These are phyloP conservation scores for Dasyprocta punctata DNA, from an alignment of 2,113 vertebrate species.

Conservation along the genomic window DNA sequence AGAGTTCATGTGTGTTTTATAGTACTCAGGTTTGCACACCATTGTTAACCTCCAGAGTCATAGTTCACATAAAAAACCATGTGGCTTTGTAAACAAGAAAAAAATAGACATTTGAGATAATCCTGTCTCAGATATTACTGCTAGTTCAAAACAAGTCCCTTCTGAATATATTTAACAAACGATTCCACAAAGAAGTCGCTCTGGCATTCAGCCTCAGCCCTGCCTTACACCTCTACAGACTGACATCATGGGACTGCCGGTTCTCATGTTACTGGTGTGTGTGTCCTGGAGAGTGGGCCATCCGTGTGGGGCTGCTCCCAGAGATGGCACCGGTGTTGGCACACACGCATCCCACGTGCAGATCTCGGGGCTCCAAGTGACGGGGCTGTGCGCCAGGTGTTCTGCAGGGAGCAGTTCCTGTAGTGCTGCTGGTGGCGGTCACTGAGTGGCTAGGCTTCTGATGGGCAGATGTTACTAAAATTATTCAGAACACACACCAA, in stretches of 20 bases:
- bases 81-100: background rate
- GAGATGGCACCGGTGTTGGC: background rate
- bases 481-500: background rate
- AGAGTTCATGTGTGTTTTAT: background rate
- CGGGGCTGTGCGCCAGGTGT: rapidly evolving
- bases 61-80: background rate
- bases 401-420: background rate
- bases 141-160: conserved; percentile 22
- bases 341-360: background rate
- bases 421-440: background rate
- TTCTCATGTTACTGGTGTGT: background rate
- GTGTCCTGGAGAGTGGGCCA: no score
- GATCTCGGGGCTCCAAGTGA: background rate
- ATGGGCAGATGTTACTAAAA: background rate
- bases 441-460: background rate
- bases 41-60: background rate
- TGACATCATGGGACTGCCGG: background rate
- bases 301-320: background rate
- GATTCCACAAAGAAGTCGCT: background rate
- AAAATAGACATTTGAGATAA: background rate
- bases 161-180: conserved; percentile 41
- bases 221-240: background rate
- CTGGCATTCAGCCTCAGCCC: background rate
- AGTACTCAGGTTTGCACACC: background rate
- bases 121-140: conserved; percentile 12